Evolutionary conservation across 2,888 invertebrate species (phyloP), one percentile per base, ranked within the genome.

Genomic region (Augochlorella aurata): DNA sequence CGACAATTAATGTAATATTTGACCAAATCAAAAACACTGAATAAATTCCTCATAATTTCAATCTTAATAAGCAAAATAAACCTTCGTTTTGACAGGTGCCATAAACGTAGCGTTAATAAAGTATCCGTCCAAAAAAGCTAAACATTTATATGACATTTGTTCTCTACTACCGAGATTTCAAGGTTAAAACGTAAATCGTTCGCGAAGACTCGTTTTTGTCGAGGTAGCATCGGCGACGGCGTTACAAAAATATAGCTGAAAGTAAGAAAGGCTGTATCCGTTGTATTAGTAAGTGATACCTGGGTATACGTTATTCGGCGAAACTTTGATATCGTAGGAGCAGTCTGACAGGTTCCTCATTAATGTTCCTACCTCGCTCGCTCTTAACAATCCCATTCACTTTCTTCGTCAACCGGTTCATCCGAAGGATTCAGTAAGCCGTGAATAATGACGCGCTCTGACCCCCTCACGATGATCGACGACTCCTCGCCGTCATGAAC

Each of bases 351-450:
- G 63, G 67, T 47, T 16, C 67, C 67, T 67, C 47, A 21, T 67
- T 67, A 58, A 58, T 58, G 12, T 14, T 58, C 14, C 24, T 24
- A 1, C 24, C 58, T 58, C 58, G 14, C 24, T 58, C 58, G 58
- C 58, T 58, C 58, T 58, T 24, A 58, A 24, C 21, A 24, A 58
- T 58, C 58, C 58, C 58, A 58, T 58, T 58, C 24, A 58, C 58
- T 58, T 58, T 58, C 58, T 24, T 58, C 24, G 58, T 58, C 58
- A 58, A 58, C 58, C 58, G 58, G 58, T 58, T 58, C 58, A 69
- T 50, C 50, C 69, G 18, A 69, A 69, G 69, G 24, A 69, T 67
- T 10, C 49, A 49, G 50, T 49, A 47, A 69, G 50, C 16, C 18
- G 50, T 50, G 49, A 49, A 50, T 49, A 49, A 50, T 50, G 50